A percentile compares a stretch with the other conserved stretches of the same genome.
These are phyloP conservation scores for Centropus bengalensis DNA, from an alignment of 2,113 vertebrate genomes.

Conservation along the genomic window DNA sequence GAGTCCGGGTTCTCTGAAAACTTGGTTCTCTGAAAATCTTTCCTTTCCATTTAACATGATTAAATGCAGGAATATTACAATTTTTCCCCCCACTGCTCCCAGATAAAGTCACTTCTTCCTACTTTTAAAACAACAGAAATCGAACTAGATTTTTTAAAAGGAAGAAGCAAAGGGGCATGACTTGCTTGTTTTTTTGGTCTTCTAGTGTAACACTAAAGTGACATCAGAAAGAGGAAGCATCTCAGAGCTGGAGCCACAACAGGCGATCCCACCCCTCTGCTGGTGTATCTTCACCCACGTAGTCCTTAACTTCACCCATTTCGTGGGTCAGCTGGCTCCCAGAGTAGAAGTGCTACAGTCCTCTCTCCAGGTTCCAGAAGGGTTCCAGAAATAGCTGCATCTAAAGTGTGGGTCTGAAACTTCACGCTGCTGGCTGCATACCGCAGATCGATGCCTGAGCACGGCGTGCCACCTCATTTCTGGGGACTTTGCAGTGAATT, in stretches of 20 bases:
- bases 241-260: rapidly evolving
- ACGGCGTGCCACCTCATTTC: rapidly evolving
- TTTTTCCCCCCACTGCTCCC: background rate
- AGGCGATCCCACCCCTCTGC: rapidly evolving
- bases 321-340: background rate
- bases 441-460: background rate
- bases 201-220: background rate
- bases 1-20: background rate
- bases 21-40: background rate
- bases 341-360: background rate
- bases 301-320: background rate
- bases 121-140: background rate
- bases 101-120: background rate
- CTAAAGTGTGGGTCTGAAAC: rapidly evolving
- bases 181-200: background rate
- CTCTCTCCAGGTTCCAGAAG: background rate
- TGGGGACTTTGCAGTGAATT: background rate
- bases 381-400: background rate
- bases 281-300: background rate
- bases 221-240: background rate
- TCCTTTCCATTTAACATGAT: background rate
- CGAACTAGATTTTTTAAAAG: background rate
- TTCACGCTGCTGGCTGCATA: rapidly evolving
- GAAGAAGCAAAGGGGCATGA: background rate
- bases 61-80: background rate